These are phyloP conservation scores for Glaucomys volans DNA, from an alignment of 2,113 vertebrate genomes.

Conservation along the genomic window DNA sequence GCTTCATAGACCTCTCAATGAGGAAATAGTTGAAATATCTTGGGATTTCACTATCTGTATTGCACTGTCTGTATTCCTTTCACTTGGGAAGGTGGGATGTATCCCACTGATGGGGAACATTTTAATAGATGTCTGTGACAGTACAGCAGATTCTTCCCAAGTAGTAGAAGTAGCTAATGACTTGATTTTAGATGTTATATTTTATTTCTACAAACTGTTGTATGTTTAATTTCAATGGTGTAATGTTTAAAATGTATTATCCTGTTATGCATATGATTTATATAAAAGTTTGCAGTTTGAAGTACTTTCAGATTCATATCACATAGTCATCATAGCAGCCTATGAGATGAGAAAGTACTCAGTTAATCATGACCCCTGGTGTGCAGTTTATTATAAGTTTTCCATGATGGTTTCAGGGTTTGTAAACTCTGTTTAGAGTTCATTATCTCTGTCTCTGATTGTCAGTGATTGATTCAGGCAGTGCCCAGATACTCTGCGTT, in stretches of 20 bases:
- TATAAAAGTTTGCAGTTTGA: neutral
- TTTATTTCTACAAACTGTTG: neutral
- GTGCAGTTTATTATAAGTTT: neutral
- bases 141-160: neutral
- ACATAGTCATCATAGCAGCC: neutral
- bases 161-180: neutral
- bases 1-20: neutral
- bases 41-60: neutral
- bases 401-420: neutral
- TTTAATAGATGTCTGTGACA: conserved; percentile 3
- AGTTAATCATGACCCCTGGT: neutral
- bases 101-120: neutral
- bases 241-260: neutral
- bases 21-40: conserved; percentile 15
- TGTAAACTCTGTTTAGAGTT: neutral
- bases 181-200: neutral
- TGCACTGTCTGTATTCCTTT: neutral
- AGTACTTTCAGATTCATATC: neutral
- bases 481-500: neutral
- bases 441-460: neutral
- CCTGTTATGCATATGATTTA: neutral
- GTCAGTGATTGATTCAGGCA: neutral
- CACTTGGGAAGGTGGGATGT: neutral
- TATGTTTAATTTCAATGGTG: neutral
- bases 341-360: neutral